phyloP scores from a whole-genome alignment of 2,797 vertebrate genomes.

The Enteromius anoplus region DNA sequence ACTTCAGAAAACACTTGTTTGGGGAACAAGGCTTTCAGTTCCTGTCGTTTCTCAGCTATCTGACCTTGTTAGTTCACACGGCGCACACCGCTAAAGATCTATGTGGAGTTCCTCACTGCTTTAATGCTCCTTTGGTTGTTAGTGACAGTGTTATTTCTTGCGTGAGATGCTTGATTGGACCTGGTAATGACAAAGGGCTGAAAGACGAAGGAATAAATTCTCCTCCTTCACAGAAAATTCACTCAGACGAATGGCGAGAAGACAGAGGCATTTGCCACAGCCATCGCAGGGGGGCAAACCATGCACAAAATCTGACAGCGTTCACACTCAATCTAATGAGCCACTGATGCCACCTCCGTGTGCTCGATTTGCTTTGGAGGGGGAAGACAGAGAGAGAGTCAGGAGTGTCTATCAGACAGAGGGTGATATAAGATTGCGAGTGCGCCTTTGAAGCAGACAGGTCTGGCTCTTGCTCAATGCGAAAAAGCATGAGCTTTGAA shows the following conservation, averaged over 20 bases:
- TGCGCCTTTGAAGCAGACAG: slow-evolving; percentile 50
- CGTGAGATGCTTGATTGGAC: slow-evolving; percentile 18
- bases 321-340: slow-evolving; percentile 49
- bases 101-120: not conserved
- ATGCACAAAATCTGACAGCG: slow-evolving; percentile 38
- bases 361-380: not conserved
- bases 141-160: slow-evolving; percentile 27
- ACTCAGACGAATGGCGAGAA: slow-evolving; percentile 14
- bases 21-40: not conserved
- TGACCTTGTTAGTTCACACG: slow-evolving; percentile 5
- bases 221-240: slow-evolving; percentile 14
- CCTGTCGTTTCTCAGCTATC: not conserved
- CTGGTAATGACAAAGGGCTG: slow-evolving; percentile 8
- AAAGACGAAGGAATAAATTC: slow-evolving; percentile 38
- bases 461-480: slow-evolving; percentile 34
- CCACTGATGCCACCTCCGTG: slow-evolving; percentile 18
- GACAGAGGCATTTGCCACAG: not conserved
- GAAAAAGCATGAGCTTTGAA: slow-evolving; percentile 32
- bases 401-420: slow-evolving; percentile 43
- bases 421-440: slow-evolving; percentile 31
- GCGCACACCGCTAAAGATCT: not conserved
- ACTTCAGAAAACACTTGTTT: slow-evolving; percentile 2
- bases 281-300: not conserved
- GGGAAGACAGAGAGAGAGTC: slow-evolving; percentile 8
- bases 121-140: slow-evolving; percentile 23